phyloP scores from a whole-genome alignment of 2,113 vertebrate genomes.

The Pteruthius melanotis region DNA sequence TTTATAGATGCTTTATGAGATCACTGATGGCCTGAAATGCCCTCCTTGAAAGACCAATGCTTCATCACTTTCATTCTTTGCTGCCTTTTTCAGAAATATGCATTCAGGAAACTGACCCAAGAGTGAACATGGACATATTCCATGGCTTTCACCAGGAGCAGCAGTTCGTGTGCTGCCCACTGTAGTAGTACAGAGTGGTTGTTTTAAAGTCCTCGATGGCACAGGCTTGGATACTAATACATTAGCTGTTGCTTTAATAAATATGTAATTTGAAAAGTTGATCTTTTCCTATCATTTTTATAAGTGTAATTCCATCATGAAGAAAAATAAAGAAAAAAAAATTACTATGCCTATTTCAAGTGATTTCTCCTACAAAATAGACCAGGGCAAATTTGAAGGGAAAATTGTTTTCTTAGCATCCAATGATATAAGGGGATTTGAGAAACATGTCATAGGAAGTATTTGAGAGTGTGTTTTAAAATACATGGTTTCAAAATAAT shows the following conservation, averaged over 20 bases:
- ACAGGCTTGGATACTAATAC: background rate
- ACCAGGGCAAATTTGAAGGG: background rate
- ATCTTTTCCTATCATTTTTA: background rate
- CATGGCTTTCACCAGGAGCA: background rate
- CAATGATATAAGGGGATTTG: background rate
- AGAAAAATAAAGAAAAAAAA: background rate
- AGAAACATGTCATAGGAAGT: background rate
- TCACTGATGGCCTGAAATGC: background rate
- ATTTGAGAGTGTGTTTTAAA: background rate
- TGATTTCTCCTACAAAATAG: background rate
- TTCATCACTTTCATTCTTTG: background rate
- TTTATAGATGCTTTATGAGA: background rate
- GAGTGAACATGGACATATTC: fast-evolving
- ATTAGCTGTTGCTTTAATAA: background rate
- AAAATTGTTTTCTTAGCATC: background rate
- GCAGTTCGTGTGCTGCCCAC: background rate
- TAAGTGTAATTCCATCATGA: background rate
- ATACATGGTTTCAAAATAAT: background rate
- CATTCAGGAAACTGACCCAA: background rate
- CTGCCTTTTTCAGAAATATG: background rate
- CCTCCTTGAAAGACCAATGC: background rate
- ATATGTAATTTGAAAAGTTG: background rate
- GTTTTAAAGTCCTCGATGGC: background rate
- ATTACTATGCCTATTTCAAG: background rate
- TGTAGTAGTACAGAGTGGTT: background rate